Percentiles rank a stretch among this genome's conserved stretches.
phyloP scores from a whole-genome alignment of 2,888 invertebrate species.

The Andricus quercusramuli region DNA sequence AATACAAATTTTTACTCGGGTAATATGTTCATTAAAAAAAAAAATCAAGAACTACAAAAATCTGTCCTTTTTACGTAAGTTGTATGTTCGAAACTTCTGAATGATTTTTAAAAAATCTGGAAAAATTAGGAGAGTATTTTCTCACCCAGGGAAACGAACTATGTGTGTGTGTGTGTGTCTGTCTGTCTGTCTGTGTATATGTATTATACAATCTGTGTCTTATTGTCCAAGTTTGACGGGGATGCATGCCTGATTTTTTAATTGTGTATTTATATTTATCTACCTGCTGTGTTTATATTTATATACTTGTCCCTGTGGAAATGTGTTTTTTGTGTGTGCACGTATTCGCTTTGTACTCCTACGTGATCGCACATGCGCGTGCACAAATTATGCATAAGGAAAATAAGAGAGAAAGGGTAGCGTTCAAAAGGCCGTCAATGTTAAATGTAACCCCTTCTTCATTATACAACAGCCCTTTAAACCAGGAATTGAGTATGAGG shows the following conservation, averaged over 20 bases:
- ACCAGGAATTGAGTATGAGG: conserved; percentile 5
- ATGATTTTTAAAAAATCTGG: too few species aligned
- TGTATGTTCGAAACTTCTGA: too few species aligned
- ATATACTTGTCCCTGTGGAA: conserved; percentile 29
- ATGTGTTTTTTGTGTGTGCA: conserved; percentile 20
- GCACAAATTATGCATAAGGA: conserved; percentile 44
- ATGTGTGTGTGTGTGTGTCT: too few species aligned
- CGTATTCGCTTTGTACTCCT: conserved; percentile 40
- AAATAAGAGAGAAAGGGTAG: conserved; percentile 46
- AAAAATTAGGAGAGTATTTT: too few species aligned
- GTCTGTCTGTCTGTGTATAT: not conserved
- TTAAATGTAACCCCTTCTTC: conserved; percentile 44
- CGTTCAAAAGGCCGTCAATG: conserved; percentile 45
- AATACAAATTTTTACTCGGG: too few species aligned
- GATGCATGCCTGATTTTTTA: not conserved
- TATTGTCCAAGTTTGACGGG: not conserved
- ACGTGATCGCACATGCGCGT: conserved; percentile 54
- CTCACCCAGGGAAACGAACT: too few species aligned
- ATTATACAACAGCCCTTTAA: conserved; percentile 38
- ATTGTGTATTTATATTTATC: not conserved
- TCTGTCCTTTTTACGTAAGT: too few species aligned
- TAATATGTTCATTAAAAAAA: too few species aligned
- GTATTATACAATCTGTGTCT: not conserved
- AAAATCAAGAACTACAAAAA: too few species aligned
- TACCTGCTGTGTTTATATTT: conserved; percentile 15